Conservation (phyloP, 1,140 invertebrate species). For the Drosophila littoralis region DNA sequence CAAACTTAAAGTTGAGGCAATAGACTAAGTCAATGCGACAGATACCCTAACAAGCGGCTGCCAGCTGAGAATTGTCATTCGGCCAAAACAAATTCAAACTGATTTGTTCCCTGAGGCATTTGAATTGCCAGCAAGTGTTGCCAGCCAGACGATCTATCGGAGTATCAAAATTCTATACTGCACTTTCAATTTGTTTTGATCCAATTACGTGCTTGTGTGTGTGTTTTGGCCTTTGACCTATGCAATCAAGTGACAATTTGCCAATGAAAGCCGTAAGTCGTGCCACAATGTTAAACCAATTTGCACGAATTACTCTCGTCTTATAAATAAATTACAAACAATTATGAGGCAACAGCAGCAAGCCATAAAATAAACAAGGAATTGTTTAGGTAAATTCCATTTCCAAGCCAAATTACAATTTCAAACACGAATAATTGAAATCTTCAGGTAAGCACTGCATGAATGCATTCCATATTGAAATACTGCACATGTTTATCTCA, state of each 20-base stretch:
- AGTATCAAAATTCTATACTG: slow-evolving; percentile 1
- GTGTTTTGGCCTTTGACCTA: slow-evolving; percentile 2
- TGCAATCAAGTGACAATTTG: not conserved
- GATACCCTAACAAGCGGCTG: slow-evolving; percentile 36
- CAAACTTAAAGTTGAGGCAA: slow-evolving; percentile 40
- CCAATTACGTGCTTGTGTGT: slow-evolving; percentile 13
- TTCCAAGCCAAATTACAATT: slow-evolving; percentile 36
- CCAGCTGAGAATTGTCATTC: slow-evolving; percentile 23
- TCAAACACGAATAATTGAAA: slow-evolving; percentile 26
- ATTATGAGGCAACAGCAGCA: slow-evolving; percentile 32
- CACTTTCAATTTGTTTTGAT: slow-evolving; percentile 15
- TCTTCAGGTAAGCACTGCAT: slow-evolving; percentile 18
- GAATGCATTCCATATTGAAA: not conserved
- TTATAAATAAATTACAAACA: slow-evolving; percentile 62
- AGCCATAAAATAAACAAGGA: slow-evolving; percentile 35
- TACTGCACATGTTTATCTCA: slow-evolving; percentile 2
- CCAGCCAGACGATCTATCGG: slow-evolving; percentile 10
- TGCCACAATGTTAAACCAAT: slow-evolving; percentile 43
- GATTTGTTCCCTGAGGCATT: not conserved
- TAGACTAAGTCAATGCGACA: slow-evolving; percentile 46
- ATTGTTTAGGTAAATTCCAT: slow-evolving; percentile 48
- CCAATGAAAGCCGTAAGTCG: not conserved
- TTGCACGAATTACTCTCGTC: slow-evolving; percentile 51
- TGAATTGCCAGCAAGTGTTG: slow-evolving; percentile 14
- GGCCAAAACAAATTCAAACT: slow-evolving; percentile 16